Evolutionary conservation across 2,113 vertebrate genomes (phyloP), one percentile per base, ranked within the genome.

Genomic region (Todiramphus chloris): DNA sequence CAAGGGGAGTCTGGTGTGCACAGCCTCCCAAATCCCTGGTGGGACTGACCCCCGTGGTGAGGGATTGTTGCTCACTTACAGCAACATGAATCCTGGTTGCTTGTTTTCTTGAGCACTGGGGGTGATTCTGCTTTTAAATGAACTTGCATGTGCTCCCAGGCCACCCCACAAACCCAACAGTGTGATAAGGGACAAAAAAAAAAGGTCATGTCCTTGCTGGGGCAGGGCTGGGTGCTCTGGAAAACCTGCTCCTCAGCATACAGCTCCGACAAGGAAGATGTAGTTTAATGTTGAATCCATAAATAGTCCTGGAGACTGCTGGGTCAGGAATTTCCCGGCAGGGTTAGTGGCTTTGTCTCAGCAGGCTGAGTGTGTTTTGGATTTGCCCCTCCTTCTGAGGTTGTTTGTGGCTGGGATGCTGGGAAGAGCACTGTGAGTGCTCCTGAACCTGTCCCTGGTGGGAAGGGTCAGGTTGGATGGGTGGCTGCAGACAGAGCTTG

Each of bases 391-490:
- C 46, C 14, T 68, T 39, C 86, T 0, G 5, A 20, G 50, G 30
- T 0, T 9, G 24, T 1, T 48, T 8, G 0, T 0, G 27, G 44
- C 3, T 1, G 43, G 30, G 63, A 2, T 5, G 62, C 11, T 39
- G 78, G 64, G n/a, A 23, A 13, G 41, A 11, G 9, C 0, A 3
- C 23, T 13, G 53, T 4, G 87, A 58, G 81, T 16, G 50, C 37
- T 60, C 50, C 78, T 10, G 31, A 43, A 56, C 43, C 37, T 7
- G 18, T 43, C 50, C 56, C 27, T 1, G 4, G 23, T 30, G 50
- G 41, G 78, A 66, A 69, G 50, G 37, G 33, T 21, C 0, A 0
- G 56, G 20, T 18, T 43, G 74, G 55, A 13, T 25, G 50, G 44
- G 51, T 56, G 68, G 39, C 59, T 27, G 17, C 25, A 18, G 78